A percentile compares a stretch with the other conserved stretches of the same genome.
Conservation (phyloP, 1,140 invertebrate species). For the Macrobrachium nipponense region DNA sequence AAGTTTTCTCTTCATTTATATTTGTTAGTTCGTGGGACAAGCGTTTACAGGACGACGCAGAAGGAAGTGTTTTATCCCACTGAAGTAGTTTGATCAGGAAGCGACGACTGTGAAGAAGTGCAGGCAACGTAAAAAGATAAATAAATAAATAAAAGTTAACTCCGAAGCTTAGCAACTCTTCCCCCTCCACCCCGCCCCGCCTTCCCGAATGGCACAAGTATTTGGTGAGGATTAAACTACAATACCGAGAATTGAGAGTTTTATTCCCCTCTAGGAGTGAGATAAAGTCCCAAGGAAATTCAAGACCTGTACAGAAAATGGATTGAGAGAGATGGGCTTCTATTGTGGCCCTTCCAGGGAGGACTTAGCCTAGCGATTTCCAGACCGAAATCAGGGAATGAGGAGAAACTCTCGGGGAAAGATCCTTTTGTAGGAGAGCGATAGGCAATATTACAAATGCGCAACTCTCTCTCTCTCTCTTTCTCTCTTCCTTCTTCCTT, state of each 20-base stretch:
- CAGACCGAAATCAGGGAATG: neutral
- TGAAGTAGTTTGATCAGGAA: too few species aligned
- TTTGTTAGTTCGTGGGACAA: neutral
- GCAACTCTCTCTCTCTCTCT: neutral
- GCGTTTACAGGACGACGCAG: too few species aligned
- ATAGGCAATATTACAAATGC: constrained; percentile 11
- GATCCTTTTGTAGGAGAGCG: neutral
- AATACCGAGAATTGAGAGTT: constrained; percentile 40
- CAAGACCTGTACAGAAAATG: constrained; percentile 20
- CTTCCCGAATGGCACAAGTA: neutral
- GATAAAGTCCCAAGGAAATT: constrained; percentile 48
- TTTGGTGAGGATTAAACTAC: constrained; percentile 36
- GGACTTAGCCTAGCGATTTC: neutral
- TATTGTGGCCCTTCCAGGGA: constrained; percentile 20
- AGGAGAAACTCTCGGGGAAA: neutral
- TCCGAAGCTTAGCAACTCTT: neutral
- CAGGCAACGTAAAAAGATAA: neutral
- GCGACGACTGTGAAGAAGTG: too few species aligned
- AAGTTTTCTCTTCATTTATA: neutral
- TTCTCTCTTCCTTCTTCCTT: neutral
- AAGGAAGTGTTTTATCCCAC: too few species aligned
- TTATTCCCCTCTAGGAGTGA: constrained; percentile 38
- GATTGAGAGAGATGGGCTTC: constrained; percentile 43
- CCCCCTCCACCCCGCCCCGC: too few species aligned
- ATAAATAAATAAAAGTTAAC: neutral